Conservation (phyloP, 2,113 vertebrate species). For the Columbina picui region DNA sequence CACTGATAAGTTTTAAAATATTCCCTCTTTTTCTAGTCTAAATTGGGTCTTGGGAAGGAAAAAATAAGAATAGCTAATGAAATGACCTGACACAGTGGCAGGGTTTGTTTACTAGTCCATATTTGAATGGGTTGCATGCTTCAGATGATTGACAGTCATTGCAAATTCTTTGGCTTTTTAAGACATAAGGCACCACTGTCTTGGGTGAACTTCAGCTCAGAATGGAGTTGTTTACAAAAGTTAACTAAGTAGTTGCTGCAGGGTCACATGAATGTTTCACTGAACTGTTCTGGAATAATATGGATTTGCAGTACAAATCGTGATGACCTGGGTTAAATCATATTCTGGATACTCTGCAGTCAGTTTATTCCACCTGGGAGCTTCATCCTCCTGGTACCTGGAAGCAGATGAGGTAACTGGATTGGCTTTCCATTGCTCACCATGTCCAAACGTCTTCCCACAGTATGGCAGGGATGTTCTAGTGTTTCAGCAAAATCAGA, state of each 20-base stretch:
- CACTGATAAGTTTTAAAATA: background rate
- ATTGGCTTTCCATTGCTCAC: background rate
- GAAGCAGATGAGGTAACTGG: background rate
- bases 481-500: background rate
- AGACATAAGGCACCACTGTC: background rate
- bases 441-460: background rate
- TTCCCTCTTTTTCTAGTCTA: background rate
- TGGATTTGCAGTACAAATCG: background rate
- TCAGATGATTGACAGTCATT: background rate
- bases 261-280: background rate
- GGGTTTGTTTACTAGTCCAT: background rate
- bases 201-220: constrained; percentile 14
- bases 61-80: background rate
- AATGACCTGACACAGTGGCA: background rate
- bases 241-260: background rate
- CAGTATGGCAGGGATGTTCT: background rate
- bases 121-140: background rate
- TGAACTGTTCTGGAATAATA: background rate
- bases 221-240: constrained; percentile 21
- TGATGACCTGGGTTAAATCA: background rate
- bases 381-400: background rate
- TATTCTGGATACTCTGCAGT: background rate
- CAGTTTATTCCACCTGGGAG: background rate
- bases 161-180: constrained; percentile 6
- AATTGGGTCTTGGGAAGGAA: background rate